Conservation (phyloP, 2,797 vertebrate genomes). For the Lagodon rhomboides region DNA sequence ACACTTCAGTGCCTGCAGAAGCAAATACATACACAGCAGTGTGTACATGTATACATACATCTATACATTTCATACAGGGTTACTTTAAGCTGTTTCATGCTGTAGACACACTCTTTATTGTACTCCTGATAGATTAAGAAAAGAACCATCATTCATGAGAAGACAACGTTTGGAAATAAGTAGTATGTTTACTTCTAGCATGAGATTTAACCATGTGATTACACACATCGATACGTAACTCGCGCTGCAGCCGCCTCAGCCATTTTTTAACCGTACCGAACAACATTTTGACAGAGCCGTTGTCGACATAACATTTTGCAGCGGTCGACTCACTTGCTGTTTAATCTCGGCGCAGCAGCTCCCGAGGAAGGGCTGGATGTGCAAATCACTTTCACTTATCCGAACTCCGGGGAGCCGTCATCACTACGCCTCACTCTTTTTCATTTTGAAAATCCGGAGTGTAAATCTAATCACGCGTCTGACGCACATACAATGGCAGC, state of each 20-base stretch:
- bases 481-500: constrained; percentile 49
- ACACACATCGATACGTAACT: neutral
- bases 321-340: constrained; percentile 16
- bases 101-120: neutral
- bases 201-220: neutral
- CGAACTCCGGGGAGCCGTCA: constrained; percentile 52
- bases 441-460: constrained; percentile 61
- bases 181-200: neutral
- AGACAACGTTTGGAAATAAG: neutral
- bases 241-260: neutral
- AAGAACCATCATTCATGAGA: neutral
- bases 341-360: constrained; percentile 33
- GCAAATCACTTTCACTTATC: constrained; percentile 48
- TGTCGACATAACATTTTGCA: neutral
- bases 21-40: neutral
- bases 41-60: neutral
- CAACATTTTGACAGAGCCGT: neutral
- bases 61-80: neutral
- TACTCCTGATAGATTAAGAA: neutral
- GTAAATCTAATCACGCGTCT: constrained; percentile 65
- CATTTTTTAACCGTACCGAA: constrained; percentile 11
- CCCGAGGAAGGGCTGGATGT: constrained; percentile 8
- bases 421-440: constrained; percentile 37
- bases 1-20: neutral
- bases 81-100: neutral